Evolutionary conservation across 2,797 vertebrate species (phyloP), one percentile per base, ranked within the genome.

Genomic region (Denticeps clupeoides): DNA sequence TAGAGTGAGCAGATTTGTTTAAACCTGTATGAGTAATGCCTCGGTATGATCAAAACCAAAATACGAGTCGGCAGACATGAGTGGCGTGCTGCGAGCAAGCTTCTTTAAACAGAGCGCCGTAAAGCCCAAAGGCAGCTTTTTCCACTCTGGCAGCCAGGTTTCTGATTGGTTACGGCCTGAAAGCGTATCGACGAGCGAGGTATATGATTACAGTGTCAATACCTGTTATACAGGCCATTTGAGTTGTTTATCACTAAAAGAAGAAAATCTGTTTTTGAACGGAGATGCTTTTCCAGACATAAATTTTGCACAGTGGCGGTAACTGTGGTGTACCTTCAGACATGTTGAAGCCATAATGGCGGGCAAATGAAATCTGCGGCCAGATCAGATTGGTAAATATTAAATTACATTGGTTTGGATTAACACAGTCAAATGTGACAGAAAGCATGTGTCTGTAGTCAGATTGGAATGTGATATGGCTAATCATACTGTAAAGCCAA

Each of bases 321-420:
- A n/a, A 50, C 60, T 37, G 62, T 38, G 50, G 6, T 7, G 19
- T 55, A 27, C 6, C 21, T 43, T 52, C 51, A 53, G 58, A 56
- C 47, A 50, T 26, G 41, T 31, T 32, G 46, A 55, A 55, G 15
- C 11, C 51, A 48, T 41, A 49, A 51, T 15, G 41, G 31, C 53
- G 56, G 40, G 48, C 28, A 43, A 62, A 56, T 53, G 16, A 47
- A 51, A 56, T 22, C 26, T 25, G 41, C 15, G 61, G 52, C 60
- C 53, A 55, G 47, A 41, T 43, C 55, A 69, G 64, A 72, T 69
- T 67, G 63, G 53, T 65, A 72, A 71, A 72, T 68, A 69, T 67
- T 64, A 64, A 74, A 49, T 77, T 60, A 67, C 61, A 64, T 50
- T 64, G 62, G 60, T 64, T 69, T 13, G 58, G 65, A 41, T 70